A percentile compares a stretch with the other conserved stretches of the same genome.
Evolutionary conservation across 1,140 invertebrate species (phyloP).

Genomic region (Phocides pigmalion): DNA sequence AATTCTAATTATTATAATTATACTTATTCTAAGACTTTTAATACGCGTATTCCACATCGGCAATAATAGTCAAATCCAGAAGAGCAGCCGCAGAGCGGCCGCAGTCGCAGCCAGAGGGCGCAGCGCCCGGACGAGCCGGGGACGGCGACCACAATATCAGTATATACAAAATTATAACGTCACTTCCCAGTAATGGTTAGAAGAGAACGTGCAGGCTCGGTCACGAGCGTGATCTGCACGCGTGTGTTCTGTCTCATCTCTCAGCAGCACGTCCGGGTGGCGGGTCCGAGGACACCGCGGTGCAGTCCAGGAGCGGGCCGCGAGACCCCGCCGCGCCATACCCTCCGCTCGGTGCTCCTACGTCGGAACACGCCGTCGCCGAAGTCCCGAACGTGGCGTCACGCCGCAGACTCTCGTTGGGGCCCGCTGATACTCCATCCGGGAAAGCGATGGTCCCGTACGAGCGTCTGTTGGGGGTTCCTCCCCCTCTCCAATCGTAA

Average conservation of each 20-base stretch:
- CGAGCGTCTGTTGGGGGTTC: not conserved
- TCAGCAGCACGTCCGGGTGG: not conserved
- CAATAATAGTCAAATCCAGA: not conserved
- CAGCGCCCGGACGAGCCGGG: not conserved
- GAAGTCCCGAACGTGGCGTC: no score
- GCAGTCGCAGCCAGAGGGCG: not conserved
- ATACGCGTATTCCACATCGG: not conserved
- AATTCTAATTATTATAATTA: not conserved
- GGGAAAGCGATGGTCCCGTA: not conserved
- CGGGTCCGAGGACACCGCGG: not conserved
- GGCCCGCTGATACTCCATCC: not conserved
- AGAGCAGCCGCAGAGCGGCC: not conserved
- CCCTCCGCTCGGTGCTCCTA: not conserved
- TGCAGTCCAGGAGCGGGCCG: not conserved
- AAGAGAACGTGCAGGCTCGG: not conserved
- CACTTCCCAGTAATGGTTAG: not conserved
- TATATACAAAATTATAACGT: not conserved
- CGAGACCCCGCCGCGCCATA: not conserved
- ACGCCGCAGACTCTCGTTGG: not conserved
- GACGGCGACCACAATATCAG: not conserved
- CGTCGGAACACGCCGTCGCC: not conserved
- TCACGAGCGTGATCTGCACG: not conserved
- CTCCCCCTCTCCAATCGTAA: no score
- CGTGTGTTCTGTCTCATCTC: not conserved
- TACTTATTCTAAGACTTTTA: not conserved